A percentile compares a stretch with the other conserved stretches of the same genome.
Evolutionary conservation across 2,888 invertebrate genomes (phyloP).

Genomic region (Torymus texanus): DNA sequence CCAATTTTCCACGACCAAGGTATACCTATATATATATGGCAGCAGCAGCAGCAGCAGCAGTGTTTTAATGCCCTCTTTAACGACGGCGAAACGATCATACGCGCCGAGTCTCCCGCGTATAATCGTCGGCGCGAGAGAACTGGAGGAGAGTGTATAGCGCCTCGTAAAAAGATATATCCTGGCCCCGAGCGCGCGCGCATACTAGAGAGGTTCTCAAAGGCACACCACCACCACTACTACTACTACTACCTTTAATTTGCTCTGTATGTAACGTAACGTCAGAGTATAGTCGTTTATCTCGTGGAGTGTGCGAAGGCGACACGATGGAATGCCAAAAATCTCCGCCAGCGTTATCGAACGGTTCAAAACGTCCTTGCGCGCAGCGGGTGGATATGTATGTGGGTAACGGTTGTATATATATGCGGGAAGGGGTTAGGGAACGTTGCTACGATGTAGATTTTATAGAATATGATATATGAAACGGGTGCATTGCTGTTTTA

Average conservation of each 20-base stretch:
- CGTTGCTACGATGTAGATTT: no score
- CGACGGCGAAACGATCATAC: slow-evolving; percentile 22
- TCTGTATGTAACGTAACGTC: slow-evolving; percentile 7
- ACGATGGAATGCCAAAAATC: slow-evolving; percentile 35
- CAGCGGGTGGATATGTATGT: no score
- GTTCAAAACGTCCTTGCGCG: no score
- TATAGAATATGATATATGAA: no score
- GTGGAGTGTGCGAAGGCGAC: neutral
- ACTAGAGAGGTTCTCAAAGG: no score
- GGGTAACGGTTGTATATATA: no score
- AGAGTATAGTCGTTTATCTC: neutral
- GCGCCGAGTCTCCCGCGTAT: neutral
- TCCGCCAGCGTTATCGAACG: neutral
- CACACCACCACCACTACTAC: no score
- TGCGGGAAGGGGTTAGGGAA: no score
- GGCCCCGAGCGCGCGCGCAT: neutral
- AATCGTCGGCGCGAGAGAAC: slow-evolving; percentile 9
- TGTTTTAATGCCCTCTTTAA: slow-evolving; percentile 46
- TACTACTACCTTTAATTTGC: slow-evolving; percentile 34
- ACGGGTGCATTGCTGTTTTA: no score
- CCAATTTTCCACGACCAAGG: no score
- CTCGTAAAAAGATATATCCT: slow-evolving; percentile 47
- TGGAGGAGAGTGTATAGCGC: slow-evolving; percentile 39
- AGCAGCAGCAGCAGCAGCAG: neutral
- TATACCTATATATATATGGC: no score